phyloP scores from a whole-genome alignment of 2,797 vertebrate genomes.

The Pangasius macronema region DNA sequence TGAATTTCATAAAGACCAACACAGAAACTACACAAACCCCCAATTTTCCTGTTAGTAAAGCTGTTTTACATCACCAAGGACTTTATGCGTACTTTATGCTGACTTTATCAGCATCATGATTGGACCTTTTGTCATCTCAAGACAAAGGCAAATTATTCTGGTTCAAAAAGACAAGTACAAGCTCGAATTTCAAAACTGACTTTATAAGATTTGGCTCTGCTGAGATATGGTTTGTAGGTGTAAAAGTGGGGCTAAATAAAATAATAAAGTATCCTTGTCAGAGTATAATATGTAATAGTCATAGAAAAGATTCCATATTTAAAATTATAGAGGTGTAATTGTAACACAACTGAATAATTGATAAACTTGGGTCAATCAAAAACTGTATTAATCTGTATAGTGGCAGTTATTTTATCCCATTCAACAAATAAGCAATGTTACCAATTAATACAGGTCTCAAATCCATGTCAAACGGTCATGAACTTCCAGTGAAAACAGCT shows the following conservation, averaged over 20 bases:
- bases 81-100: not conserved
- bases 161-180: not conserved
- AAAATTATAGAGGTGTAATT: not conserved
- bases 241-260: not conserved
- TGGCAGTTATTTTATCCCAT: not conserved
- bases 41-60: not conserved
- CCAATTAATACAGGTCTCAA: not conserved
- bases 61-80: not conserved
- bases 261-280: not conserved
- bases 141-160: not conserved
- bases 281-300: not conserved
- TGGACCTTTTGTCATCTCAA: not conserved
- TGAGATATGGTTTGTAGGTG: not conserved
- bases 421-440: not conserved
- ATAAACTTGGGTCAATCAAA: not conserved
- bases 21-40: not conserved
- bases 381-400: not conserved
- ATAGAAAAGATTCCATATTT: not conserved
- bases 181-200: not conserved
- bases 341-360: not conserved
- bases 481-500: not conserved
- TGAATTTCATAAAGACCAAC: not conserved
- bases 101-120: not conserved
- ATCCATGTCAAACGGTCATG: not conserved
- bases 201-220: not conserved